Evolutionary conservation across 2,113 vertebrate genomes (phyloP), one percentile per base, ranked within the genome.

Genomic region (Chauna torquata): DNA sequence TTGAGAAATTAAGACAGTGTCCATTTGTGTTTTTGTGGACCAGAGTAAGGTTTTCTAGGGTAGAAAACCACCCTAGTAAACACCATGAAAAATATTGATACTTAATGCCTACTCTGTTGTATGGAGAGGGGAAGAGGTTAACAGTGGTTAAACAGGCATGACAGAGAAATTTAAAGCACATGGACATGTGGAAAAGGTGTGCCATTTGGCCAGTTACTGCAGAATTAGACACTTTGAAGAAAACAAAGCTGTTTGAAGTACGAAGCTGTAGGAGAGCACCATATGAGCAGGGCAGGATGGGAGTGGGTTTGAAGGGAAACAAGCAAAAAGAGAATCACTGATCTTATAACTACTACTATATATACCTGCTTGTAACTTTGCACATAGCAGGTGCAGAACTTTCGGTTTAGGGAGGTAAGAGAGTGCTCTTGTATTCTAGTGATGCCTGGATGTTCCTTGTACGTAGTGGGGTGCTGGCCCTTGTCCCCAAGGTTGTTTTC

Each of bases 161-260:
- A 64, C 11, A 69, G 27, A 62, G n/a, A 86, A 68, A 81, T 18
- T 57, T 78, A 68, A 89, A 92, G 52, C 8, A 54, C 36, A 20
- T 38, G 62, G 16, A 64, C 55, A 50, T 34, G 32, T 68, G 84
- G 54, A 30, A 89, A 70, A 75, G 40, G 34, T 52, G 36, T 42
- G 75, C 79, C 75, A 85, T 89, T 79, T 80, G 45, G 36, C n/a
- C 45, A 92, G 20, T 65, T 79, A 28, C 8, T 82, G 27, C 45
- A 84, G 86, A 89, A 92, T 66, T 89, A 92, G 50, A 55, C 44
- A 54, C 45, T 65, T n/a, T 9, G 38, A 90, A 76, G 40, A 91
- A 82, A 95, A 85, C 66, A 80, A 91, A 93, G 32, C 77, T 91
- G 55, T 78, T 91, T 57, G 58, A 94, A 87, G n/a, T 18, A 69